Evolutionary conservation across 2,797 vertebrate species (phyloP).

Genomic region (Emys orbicularis): DNA sequence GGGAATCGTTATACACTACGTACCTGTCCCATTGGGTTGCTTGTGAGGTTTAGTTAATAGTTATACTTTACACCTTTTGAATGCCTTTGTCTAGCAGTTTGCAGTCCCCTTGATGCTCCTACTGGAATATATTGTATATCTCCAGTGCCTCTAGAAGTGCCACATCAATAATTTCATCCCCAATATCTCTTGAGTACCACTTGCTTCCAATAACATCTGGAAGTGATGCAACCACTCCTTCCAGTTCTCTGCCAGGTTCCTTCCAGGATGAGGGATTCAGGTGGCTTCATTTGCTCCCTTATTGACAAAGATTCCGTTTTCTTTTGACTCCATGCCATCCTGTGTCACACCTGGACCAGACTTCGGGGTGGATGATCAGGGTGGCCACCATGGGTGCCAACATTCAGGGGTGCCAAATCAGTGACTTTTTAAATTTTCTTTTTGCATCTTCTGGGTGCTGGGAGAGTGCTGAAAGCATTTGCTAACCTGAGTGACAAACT

Average conservation of each 20-base stretch:
- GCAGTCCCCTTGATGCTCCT: neutral
- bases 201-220: neutral
- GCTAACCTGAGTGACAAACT: neutral
- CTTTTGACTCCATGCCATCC: neutral
- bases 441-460: neutral
- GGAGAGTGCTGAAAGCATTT: neutral
- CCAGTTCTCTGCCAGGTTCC: accelerated
- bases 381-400: neutral
- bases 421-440: neutral
- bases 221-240: neutral
- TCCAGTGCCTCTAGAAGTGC: neutral
- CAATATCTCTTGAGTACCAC: neutral
- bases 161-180: neutral
- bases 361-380: neutral
- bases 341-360: neutral
- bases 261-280: neutral
- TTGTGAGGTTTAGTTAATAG: neutral
- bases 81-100: neutral
- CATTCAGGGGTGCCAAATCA: neutral
- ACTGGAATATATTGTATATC: neutral
- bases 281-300: neutral
- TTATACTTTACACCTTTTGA: neutral
- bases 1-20: neutral
- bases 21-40: neutral
- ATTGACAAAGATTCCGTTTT: accelerated